These are phyloP conservation scores for Luscinia luscinia DNA, from an alignment of 2,797 vertebrate species.

Conservation along the genomic window DNA sequence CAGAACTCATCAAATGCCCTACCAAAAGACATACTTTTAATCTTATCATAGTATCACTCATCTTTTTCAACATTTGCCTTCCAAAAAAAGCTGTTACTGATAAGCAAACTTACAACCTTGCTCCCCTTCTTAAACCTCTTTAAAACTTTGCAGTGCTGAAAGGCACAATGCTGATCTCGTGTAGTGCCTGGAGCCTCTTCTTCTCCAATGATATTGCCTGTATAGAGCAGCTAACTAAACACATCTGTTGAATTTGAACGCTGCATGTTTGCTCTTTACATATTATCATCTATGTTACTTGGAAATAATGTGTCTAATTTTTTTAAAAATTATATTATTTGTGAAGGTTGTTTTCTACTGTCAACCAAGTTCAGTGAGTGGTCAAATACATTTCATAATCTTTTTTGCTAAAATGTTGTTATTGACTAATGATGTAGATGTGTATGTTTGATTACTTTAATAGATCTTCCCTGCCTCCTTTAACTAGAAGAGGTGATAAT, in stretches of 20 bases:
- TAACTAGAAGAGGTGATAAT: background rate
- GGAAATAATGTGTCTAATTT: background rate
- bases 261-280: background rate
- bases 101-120: background rate
- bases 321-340: background rate
- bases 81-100: background rate
- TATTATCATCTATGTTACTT: background rate
- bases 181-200: background rate
- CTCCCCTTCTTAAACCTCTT: background rate
- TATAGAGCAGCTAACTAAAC: slow-evolving; percentile 11
- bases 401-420: background rate
- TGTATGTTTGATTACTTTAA: background rate
- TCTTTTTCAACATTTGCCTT: background rate
- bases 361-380: background rate
- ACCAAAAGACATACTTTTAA: background rate
- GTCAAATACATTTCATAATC: background rate
- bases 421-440: background rate
- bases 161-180: background rate
- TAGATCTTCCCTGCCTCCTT: background rate
- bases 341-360: background rate
- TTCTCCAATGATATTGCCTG: background rate
- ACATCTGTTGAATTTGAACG: slow-evolving; percentile 3
- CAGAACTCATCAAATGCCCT: background rate
- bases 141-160: background rate
- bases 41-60: background rate